These are phyloP conservation scores for Erpobdella octoculata DNA, from an alignment of 2,888 invertebrate genomes.

Conservation along the genomic window DNA sequence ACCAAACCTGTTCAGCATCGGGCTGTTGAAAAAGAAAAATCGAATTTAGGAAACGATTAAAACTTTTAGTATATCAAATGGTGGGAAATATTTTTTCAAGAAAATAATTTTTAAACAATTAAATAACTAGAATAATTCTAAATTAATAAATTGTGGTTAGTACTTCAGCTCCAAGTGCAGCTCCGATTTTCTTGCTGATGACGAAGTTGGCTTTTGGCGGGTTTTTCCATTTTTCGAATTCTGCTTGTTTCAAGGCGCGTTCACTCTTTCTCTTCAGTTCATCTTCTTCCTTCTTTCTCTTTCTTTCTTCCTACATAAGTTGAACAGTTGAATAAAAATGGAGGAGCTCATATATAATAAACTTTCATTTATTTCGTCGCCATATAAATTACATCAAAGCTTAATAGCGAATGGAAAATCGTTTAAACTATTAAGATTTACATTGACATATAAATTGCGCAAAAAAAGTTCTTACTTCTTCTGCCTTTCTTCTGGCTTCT, in stretches of 20 bases:
- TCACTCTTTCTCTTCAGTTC: slow-evolving; percentile 33
- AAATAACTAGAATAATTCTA: not conserved
- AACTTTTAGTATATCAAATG: not conserved
- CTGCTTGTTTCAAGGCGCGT: slow-evolving; percentile 33
- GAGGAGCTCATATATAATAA: too few relatives aligned
- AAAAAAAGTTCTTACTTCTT: too few relatives aligned
- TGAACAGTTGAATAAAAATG: not conserved
- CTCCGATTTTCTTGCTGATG: slow-evolving; percentile 43
- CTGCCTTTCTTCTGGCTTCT: slow-evolving; percentile 80
- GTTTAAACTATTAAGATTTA: not conserved
- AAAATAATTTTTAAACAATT: not conserved
- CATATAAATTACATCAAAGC: too few relatives aligned
- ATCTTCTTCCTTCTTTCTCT: slow-evolving; percentile 35
- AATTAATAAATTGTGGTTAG: not conserved
- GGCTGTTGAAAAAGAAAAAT: slow-evolving; percentile 2
- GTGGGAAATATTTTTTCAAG: not conserved
- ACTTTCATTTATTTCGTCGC: too few relatives aligned
- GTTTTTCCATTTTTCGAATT: slow-evolving; percentile 41
- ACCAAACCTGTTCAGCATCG: slow-evolving; percentile 5
- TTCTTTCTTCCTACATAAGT: slow-evolving; percentile 35
- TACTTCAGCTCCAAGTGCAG: slow-evolving; percentile 18
- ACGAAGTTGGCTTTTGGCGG: slow-evolving; percentile 49
- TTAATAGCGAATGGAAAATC: not conserved
- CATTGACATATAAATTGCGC: not conserved
- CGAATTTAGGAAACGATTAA: too few relatives aligned